Evolutionary conservation across 2,113 vertebrate genomes (phyloP).

Genomic region (Sisor rabdophorus): DNA sequence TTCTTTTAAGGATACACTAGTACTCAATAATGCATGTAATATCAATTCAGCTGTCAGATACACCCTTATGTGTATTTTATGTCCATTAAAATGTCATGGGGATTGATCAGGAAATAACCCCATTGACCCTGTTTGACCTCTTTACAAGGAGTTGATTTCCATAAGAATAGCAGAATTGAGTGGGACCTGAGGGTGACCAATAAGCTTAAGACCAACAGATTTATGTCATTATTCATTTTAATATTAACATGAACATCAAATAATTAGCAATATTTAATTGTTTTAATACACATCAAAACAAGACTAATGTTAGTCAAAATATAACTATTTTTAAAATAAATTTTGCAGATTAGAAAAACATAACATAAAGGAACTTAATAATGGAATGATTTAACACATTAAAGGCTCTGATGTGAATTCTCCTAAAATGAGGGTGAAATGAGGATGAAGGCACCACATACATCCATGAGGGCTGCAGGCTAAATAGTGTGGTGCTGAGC

Average conservation of each 20-base stretch:
- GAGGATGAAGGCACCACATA: background rate
- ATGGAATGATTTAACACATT: background rate
- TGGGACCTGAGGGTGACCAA: constrained; percentile 43
- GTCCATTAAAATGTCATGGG: constrained; percentile 66
- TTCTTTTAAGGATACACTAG: background rate
- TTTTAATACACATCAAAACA: background rate
- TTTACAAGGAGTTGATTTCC: constrained; percentile 58
- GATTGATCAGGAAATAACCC: constrained; percentile 67
- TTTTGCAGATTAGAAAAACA: background rate
- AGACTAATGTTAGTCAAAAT: too few relatives aligned
- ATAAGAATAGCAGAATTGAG: constrained; percentile 59
- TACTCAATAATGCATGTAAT: background rate
- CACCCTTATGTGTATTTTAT: constrained; percentile 57
- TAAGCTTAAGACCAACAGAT: constrained; percentile 37
- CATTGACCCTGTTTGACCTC: constrained; percentile 58
- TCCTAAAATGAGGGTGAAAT: background rate
- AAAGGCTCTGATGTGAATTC: background rate
- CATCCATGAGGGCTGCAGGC: background rate
- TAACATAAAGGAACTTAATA: background rate
- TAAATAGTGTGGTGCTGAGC: constrained; percentile 9
- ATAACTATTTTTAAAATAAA: too few relatives aligned
- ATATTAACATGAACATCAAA: background rate
- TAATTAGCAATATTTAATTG: background rate
- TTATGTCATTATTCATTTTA: background rate
- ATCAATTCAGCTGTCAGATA: background rate